phyloP scores from a whole-genome alignment of 1,140 invertebrate genomes.

The Papilio dardanus region DNA sequence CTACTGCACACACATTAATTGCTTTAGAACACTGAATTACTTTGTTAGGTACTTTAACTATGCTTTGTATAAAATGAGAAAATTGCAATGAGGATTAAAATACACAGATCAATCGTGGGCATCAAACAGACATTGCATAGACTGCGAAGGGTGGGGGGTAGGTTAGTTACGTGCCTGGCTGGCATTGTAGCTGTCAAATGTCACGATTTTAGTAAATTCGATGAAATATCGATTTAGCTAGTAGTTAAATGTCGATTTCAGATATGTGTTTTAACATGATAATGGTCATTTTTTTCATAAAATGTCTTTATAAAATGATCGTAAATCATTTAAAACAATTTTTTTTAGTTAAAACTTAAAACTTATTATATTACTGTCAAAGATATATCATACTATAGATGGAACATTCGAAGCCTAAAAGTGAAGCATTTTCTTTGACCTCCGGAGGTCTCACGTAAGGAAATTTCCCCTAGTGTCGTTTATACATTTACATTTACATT shows the following conservation, averaged over 20 bases:
- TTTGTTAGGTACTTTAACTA: not conserved
- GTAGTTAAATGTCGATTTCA: not conserved
- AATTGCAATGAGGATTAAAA: not conserved
- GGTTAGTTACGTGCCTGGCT: not conserved
- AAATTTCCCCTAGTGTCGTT: no score
- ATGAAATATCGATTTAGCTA: not conserved
- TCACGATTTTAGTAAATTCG: not conserved
- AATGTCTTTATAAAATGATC: no score
- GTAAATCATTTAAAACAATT: no score
- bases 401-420: no score
- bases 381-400: no score
- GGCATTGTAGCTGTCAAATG: not conserved
- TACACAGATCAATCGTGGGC: not conserved
- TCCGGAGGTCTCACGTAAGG: no score
- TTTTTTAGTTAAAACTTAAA: no score
- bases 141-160: not conserved
- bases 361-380: no score
- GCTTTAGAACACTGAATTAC: not conserved
- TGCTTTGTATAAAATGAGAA: not conserved
- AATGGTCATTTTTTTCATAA: not conserved
- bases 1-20: not conserved
- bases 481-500: no score
- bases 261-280: not conserved
- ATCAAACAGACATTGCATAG: no score
- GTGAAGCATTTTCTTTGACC: no score